Conservation (phyloP, 35 echinoderm and acorn worm species). For the Heliocidaris erythrogramma region DNA sequence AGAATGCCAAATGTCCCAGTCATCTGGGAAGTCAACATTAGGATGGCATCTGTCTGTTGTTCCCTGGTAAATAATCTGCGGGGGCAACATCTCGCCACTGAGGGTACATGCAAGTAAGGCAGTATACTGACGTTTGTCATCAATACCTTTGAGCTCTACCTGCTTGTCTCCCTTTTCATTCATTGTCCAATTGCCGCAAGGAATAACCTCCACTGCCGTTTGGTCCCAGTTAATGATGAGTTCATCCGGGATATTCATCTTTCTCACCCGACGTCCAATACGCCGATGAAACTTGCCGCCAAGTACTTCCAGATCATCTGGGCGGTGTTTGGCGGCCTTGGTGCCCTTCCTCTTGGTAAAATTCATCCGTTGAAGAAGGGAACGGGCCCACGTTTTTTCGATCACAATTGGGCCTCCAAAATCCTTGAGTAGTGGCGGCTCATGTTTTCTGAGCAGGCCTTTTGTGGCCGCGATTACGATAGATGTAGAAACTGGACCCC, state of each 20-base stretch:
- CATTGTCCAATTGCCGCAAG: too few species aligned
- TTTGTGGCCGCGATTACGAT: slow-evolving; percentile 19
- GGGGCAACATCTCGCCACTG: too few species aligned
- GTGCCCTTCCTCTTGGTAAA: slow-evolving; percentile 54
- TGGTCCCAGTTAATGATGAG: too few species aligned
- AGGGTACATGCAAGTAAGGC: too few species aligned
- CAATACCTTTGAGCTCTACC: too few species aligned
- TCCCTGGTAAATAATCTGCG: slow-evolving; percentile 68
- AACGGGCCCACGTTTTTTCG: slow-evolving; percentile 19
- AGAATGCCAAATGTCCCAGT: slow-evolving; percentile 66
- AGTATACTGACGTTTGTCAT: too few species aligned
- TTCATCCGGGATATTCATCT: too few species aligned
- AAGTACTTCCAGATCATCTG: slow-evolving; percentile 26
- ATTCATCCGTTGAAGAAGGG: slow-evolving; percentile 26
- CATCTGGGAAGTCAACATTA: slow-evolving; percentile 54
- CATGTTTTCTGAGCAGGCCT: slow-evolving; percentile 24
- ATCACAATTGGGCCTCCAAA: slow-evolving; percentile 1
- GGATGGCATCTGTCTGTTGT: slow-evolving; percentile 57
- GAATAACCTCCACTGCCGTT: too few species aligned
- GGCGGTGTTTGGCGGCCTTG: slow-evolving; percentile 21
- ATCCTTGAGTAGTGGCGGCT: slow-evolving; percentile 19
- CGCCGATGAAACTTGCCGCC: too few species aligned
- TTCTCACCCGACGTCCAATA: too few species aligned
- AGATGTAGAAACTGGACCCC: slow-evolving; percentile 37
- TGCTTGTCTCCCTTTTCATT: too few species aligned